Conservation (phyloP, 1,140 invertebrate species). For the Drosophila lacertosa region DNA sequence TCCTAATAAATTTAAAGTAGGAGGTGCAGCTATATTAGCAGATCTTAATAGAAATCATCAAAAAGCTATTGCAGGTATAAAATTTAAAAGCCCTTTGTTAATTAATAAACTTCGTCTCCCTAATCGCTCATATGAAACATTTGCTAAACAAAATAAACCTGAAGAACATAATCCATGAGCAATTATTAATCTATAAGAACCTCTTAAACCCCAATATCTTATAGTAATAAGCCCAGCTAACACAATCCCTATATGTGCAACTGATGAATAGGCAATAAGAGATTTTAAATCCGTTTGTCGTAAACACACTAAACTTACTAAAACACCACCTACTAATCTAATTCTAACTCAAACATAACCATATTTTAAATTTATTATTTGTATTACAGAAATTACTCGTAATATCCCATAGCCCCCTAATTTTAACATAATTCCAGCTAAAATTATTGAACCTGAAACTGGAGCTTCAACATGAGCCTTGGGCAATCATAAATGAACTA, state of each 20-base stretch:
- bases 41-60: constrained; percentile 87
- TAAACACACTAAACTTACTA: constrained; percentile 87
- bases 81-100: constrained; percentile 84
- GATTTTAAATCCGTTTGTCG: constrained; percentile 84
- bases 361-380: constrained; percentile 83
- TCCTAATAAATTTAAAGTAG: constrained; percentile 84
- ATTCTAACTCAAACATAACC: constrained; percentile 84
- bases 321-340: constrained; percentile 85
- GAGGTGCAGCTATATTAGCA: constrained; percentile 84
- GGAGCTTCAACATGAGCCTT: constrained; percentile 90
- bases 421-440: constrained; percentile 88
- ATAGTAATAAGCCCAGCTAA: constrained; percentile 85
- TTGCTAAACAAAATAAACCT: constrained; percentile 88
- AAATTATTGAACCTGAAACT: constrained; percentile 88
- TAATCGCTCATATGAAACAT: constrained; percentile 87
- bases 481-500: constrained; percentile 89
- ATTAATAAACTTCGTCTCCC: constrained; percentile 81
- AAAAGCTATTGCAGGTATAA: constrained; percentile 84
- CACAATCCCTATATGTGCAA: constrained; percentile 57
- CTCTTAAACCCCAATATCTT: constrained; percentile 83
- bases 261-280: constrained; percentile 60
- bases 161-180: constrained; percentile 88
- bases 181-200: constrained; percentile 87
- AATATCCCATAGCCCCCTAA: constrained; percentile 88
- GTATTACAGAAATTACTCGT: constrained; percentile 85